Percentiles rank a stretch among this genome's conserved stretches.
Conservation (phyloP, 2,113 vertebrate species). For the Trogon surrucura region DNA sequence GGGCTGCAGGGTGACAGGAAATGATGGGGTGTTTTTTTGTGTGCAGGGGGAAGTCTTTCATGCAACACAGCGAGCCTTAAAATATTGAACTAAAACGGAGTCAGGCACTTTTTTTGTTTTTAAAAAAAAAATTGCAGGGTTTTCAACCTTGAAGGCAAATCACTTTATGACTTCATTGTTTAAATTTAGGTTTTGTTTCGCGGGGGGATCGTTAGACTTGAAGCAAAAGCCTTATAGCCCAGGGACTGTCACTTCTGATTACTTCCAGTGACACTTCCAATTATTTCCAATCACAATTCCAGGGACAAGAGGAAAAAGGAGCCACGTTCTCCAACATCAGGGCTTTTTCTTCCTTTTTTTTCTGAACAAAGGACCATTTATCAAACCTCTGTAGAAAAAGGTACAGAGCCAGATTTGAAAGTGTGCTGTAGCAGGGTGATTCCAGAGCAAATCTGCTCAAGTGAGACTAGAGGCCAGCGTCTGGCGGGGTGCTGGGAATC, state of each 20-base stretch:
- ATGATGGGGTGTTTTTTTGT: neutral
- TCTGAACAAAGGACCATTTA: constrained; percentile 22
- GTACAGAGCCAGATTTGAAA: neutral
- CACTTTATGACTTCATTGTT: constrained; percentile 77
- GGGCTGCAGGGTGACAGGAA: neutral
- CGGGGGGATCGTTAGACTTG: constrained; percentile 63
- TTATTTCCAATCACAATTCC: constrained; percentile 80
- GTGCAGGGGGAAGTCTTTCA: neutral
- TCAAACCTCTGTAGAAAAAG: neutral
- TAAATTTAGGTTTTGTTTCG: constrained; percentile 79
- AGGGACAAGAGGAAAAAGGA: constrained; percentile 56
- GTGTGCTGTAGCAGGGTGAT: neutral
- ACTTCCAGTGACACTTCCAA: constrained; percentile 81
- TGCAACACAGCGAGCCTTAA: neutral
- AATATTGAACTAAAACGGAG: neutral
- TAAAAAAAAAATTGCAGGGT: constrained; percentile 16
- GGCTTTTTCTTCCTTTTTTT: neutral
- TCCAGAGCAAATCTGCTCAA: neutral
- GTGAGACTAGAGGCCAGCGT: neutral
- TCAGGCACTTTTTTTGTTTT: neutral
- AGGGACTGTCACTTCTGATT: constrained; percentile 80
- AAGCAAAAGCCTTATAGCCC: constrained; percentile 73
- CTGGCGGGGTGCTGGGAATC: neutral
- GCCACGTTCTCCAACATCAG: neutral
- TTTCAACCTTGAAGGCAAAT: constrained; percentile 72